Conservation (phyloP, 2,113 vertebrate genomes). For the Arothron firmamentum region DNA sequence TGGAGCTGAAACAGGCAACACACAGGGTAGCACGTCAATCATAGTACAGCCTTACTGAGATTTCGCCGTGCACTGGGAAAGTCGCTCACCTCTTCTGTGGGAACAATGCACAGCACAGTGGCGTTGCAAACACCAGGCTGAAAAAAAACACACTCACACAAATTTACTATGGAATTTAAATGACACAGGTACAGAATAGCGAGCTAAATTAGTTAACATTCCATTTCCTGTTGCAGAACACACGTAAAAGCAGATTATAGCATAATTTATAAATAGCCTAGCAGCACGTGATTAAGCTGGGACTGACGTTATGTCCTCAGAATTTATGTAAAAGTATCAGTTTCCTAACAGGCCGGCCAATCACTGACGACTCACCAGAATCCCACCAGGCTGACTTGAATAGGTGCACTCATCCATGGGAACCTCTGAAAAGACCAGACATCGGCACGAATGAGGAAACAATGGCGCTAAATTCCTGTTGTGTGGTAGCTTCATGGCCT, state of each 20-base stretch:
- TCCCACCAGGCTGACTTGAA: constrained; percentile 94
- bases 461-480: constrained; percentile 45
- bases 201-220: not conserved
- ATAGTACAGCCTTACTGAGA: not conserved
- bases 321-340: constrained; percentile 4
- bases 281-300: not conserved
- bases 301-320: not conserved
- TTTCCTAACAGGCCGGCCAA: constrained; percentile 37
- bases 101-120: constrained; percentile 94
- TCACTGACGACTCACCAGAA: constrained; percentile 85
- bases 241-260: too few species aligned
- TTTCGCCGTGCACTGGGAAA: not conserved
- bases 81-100: constrained; percentile 91
- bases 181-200: not conserved
- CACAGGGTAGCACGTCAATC: not conserved
- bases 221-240: not conserved
- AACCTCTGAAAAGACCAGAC: constrained; percentile 81
- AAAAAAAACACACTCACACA: constrained; percentile 23
- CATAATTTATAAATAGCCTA: too few species aligned
- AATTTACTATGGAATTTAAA: not conserved
- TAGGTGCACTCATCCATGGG: constrained; percentile 98
- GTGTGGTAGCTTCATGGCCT: constrained; percentile 30
- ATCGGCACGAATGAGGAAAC: constrained; percentile 40
- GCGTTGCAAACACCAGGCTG: constrained; percentile 96
- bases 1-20: constrained; percentile 77